Conservation (phyloP, 2,797 vertebrate species). For the Catharus ustulatus region DNA sequence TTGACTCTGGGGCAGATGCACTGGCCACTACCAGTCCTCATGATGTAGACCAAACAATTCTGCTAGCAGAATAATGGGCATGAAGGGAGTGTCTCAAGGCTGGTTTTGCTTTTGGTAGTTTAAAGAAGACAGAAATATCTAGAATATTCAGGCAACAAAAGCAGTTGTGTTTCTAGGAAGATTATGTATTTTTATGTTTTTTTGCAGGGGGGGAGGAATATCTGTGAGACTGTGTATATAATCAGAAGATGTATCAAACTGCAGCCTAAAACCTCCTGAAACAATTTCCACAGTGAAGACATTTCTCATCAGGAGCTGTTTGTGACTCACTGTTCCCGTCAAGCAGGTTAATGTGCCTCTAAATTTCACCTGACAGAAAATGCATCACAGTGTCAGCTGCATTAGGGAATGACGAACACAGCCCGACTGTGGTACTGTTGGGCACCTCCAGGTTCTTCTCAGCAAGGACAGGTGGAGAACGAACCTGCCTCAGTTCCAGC, state of each 20-base stretch:
- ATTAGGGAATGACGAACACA: slow-evolving; percentile 4
- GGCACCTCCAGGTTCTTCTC: not conserved
- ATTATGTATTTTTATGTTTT: not conserved
- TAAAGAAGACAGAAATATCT: slow-evolving; percentile 5
- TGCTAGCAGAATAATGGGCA: not conserved
- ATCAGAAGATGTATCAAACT: not conserved
- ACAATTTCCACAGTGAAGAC: slow-evolving; percentile 11
- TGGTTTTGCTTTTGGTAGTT: slow-evolving; percentile 1
- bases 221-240: not conserved
- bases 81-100: not conserved
- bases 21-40: not conserved
- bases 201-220: accelerated
- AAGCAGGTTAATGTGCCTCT: slow-evolving; percentile 61
- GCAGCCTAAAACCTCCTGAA: not conserved
- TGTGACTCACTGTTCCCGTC: slow-evolving; percentile 61
- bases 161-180: not conserved
- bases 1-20: not conserved
- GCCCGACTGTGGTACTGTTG: accelerated
- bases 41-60: not conserved
- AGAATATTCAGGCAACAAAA: not conserved
- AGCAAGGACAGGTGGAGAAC: not conserved
- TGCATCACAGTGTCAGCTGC: slow-evolving; percentile 28
- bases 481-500: not conserved
- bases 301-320: slow-evolving; percentile 45
- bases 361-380: slow-evolving; percentile 60